Evolutionary conservation across 2,113 vertebrate genomes (phyloP).

Genomic region (Agapornis roseicollis): DNA sequence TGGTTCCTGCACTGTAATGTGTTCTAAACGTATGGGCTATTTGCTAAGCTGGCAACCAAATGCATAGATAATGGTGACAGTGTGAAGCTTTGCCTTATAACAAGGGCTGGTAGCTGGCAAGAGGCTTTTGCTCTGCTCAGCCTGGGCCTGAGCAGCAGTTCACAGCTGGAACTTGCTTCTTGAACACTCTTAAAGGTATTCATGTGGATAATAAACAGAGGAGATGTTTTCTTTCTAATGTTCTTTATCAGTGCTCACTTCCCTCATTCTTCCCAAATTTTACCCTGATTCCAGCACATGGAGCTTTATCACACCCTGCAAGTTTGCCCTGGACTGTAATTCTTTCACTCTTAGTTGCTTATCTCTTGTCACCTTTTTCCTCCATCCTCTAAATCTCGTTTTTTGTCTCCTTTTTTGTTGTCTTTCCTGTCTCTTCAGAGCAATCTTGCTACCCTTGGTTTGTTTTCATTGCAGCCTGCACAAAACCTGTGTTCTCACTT

Average conservation of each 20-base stretch:
- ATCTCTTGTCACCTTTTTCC: background rate
- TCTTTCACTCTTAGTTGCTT: background rate
- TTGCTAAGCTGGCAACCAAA: background rate
- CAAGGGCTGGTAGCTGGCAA: background rate
- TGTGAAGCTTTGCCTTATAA: accelerated
- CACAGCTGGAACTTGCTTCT: background rate
- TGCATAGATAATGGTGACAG: accelerated
- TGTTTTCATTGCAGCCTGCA: background rate
- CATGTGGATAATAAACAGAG: accelerated
- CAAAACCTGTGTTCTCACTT: conserved; percentile 8
- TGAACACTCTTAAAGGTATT: background rate
- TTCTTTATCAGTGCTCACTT: background rate
- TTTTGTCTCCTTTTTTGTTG: background rate
- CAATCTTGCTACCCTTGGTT: background rate
- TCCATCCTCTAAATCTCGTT: background rate
- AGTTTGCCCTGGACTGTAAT: background rate
- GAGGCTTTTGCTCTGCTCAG: background rate
- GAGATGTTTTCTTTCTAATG: background rate
- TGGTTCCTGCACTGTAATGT: too few relatives aligned
- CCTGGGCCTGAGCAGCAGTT: background rate
- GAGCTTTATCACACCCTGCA: background rate
- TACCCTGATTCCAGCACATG: accelerated
- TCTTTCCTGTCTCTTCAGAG: background rate
- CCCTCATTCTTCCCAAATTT: background rate
- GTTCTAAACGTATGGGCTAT: background rate